A percentile compares a stretch with the other conserved stretches of the same genome.
Conservation (phyloP, 2,113 vertebrate species). For the Ranitomeya imitator region DNA sequence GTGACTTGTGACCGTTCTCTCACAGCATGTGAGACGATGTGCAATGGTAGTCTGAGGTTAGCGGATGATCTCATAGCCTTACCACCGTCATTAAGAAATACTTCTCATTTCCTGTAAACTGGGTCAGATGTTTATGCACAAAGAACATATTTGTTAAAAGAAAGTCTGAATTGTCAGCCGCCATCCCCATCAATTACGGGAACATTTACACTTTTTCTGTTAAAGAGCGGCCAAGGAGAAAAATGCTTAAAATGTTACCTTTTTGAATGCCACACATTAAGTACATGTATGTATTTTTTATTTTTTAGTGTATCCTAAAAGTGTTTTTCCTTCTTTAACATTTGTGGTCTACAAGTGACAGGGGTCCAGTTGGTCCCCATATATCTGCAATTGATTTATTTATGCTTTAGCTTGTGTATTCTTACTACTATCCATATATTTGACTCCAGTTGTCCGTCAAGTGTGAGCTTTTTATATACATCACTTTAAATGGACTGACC, state of each 20-base stretch:
- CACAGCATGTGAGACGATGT: neutral
- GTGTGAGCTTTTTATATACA: neutral
- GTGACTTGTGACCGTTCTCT: neutral
- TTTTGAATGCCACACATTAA: neutral
- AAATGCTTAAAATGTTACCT: neutral
- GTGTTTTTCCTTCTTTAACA: neutral
- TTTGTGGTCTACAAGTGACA: neutral
- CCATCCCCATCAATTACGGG: neutral
- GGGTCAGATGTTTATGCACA: constrained; percentile 3
- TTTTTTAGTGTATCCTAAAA: neutral
- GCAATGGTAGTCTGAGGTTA: neutral
- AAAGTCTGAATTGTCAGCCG: neutral
- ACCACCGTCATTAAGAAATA: constrained; percentile 14
- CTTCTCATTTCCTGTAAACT: constrained; percentile 34
- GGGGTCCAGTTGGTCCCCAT: neutral
- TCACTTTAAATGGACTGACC: neutral
- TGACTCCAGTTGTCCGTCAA: neutral
- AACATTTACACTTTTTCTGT: neutral
- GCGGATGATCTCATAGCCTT: neutral
- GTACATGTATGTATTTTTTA: neutral
- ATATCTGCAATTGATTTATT: neutral
- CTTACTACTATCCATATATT: neutral
- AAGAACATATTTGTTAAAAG: neutral
- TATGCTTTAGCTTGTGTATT: neutral
- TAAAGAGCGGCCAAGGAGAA: neutral